Conservation (phyloP, 2,113 vertebrate species). For the Leucoraja erinaceus region DNA sequence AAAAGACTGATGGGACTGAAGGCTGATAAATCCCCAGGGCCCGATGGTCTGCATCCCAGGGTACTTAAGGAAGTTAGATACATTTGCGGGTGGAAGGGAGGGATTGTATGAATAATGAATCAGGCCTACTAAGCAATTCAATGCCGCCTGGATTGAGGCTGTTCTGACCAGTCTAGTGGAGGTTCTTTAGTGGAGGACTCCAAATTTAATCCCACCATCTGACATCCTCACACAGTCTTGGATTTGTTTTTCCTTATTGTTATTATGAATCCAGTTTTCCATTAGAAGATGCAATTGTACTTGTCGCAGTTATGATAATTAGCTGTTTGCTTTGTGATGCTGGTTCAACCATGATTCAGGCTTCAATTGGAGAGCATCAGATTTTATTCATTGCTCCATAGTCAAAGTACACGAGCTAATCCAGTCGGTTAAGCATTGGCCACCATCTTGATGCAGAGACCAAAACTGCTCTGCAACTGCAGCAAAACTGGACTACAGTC, state of each 20-base stretch:
- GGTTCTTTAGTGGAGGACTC: not conserved
- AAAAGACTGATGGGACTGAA: too few relatives aligned
- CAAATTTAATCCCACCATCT: not conserved
- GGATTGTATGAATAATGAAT: too few relatives aligned
- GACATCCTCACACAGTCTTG: not conserved
- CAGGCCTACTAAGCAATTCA: not conserved
- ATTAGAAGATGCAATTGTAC: not conserved
- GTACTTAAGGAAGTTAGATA: not conserved
- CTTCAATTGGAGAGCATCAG: not conserved
- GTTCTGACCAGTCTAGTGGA: not conserved
- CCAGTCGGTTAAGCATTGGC: not conserved
- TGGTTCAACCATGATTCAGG: not conserved
- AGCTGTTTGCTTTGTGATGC: not conserved
- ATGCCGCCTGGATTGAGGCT: not conserved
- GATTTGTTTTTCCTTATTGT: not conserved
- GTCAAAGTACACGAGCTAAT: not conserved
- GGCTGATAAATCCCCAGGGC: too few relatives aligned
- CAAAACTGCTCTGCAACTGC: not conserved
- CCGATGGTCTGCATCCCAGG: too few relatives aligned
- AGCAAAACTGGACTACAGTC: not conserved
- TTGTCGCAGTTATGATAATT: not conserved
- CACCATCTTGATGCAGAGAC: not conserved
- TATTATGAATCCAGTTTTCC: not conserved
- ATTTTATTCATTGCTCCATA: not conserved
- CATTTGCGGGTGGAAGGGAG: too few relatives aligned